Conservation (phyloP, 1,140 invertebrate species). For the Drosophila neocordata region DNA sequence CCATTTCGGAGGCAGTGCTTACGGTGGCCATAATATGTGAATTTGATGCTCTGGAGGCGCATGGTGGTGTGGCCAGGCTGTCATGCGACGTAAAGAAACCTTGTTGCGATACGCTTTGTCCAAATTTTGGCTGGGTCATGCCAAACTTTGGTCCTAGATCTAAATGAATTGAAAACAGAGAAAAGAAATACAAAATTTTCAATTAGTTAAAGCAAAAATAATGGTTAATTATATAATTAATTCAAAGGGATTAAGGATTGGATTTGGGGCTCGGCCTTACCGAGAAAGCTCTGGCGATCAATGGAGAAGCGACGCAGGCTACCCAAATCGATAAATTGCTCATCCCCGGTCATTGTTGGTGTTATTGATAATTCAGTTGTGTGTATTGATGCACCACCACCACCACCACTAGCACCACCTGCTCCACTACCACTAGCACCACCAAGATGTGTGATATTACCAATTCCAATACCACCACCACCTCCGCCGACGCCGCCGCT, state of each 20-base stretch:
- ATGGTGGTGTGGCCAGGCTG: slow-evolving; percentile 86
- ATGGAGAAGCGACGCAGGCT: slow-evolving; percentile 80
- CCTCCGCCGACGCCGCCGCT: slow-evolving; percentile 17
- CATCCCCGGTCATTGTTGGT: slow-evolving; percentile 75
- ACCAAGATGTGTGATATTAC: slow-evolving; percentile 20
- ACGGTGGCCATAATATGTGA: slow-evolving; percentile 85
- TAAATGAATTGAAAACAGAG: slow-evolving; percentile 39
- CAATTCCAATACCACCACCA: slow-evolving; percentile 21
- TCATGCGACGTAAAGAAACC: slow-evolving; percentile 89
- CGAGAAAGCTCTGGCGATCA: slow-evolving; percentile 82
- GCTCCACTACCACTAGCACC: slow-evolving; percentile 12
- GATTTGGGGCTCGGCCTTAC: slow-evolving; percentile 58
- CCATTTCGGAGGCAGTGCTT: slow-evolving; percentile 88
- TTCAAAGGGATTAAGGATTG: no score
- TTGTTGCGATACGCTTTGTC: slow-evolving; percentile 84
- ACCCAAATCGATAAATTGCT: slow-evolving; percentile 81
- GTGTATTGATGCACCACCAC: slow-evolving; percentile 55
- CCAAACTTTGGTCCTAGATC: slow-evolving; percentile 88
- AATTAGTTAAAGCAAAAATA: neutral
- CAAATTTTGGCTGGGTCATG: slow-evolving; percentile 84
- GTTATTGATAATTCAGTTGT: slow-evolving; percentile 80
- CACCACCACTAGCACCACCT: slow-evolving; percentile 18
- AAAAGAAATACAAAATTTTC: neutral
- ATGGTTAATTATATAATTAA: neutral
- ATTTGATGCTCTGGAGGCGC: slow-evolving; percentile 83